phyloP scores from a whole-genome alignment of 1,140 invertebrate species.

The Ooceraea biroi region DNA sequence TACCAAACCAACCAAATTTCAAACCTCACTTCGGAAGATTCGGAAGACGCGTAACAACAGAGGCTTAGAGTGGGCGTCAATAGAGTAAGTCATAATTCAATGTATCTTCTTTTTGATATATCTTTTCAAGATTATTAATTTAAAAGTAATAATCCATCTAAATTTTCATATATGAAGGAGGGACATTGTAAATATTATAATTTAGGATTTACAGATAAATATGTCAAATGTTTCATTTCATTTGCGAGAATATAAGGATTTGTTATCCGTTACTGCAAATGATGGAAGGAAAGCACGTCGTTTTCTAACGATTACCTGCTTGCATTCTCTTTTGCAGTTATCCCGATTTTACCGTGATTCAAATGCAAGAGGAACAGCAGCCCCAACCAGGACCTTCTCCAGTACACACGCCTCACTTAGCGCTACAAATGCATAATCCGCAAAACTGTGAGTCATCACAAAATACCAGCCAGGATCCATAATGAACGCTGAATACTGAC shows the following conservation, averaged over 20 bases:
- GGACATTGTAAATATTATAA: neutral
- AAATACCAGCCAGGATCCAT: slow-evolving; percentile 84
- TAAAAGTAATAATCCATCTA: neutral
- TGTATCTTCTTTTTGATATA: slow-evolving; percentile 13
- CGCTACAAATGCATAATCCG: slow-evolving; percentile 75
- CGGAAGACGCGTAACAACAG: slow-evolving; percentile 51
- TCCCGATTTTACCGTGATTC: slow-evolving; percentile 61
- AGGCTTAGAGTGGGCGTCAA: slow-evolving; percentile 64
- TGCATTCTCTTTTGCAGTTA: slow-evolving; percentile 70
- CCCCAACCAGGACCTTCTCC: slow-evolving; percentile 77
- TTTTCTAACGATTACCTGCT: slow-evolving; percentile 1
- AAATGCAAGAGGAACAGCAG: slow-evolving; percentile 70
- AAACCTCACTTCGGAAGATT: neutral
- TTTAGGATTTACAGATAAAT: slow-evolving; percentile 10
- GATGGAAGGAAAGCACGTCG: neutral
- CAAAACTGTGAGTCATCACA: slow-evolving; percentile 81
- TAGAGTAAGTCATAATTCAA: slow-evolving; percentile 59
- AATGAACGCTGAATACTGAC: slow-evolving; percentile 79
- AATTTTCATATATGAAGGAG: slow-evolving; percentile 12
- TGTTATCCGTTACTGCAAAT: no score
- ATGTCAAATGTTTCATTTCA: neutral
- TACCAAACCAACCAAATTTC: slow-evolving; percentile 7
- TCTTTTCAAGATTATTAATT: neutral
- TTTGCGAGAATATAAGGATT: neutral
- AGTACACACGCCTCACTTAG: slow-evolving; percentile 70